Evolutionary conservation across 2,113 vertebrate species (phyloP).

Genomic region (Butorides virescens): DNA sequence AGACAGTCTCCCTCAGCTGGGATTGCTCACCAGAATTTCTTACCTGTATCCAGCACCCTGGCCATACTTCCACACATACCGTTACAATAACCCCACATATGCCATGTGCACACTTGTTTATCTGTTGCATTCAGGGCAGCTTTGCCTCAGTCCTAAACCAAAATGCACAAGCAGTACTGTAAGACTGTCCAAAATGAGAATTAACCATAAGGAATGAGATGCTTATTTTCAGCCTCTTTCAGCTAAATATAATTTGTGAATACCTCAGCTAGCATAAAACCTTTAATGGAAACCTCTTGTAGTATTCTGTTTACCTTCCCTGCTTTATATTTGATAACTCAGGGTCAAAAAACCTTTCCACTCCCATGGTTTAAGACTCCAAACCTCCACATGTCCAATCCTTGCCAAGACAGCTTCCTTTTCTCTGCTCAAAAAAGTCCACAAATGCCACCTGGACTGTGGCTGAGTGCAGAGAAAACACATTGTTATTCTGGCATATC

Average conservation of each 20-base stretch:
- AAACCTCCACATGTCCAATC: background rate
- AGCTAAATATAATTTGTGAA: background rate
- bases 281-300: background rate
- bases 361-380: background rate
- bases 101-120: background rate
- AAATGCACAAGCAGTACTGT: background rate
- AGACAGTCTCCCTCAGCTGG: background rate
- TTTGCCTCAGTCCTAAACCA: background rate
- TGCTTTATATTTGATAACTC: background rate
- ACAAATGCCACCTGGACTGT: background rate
- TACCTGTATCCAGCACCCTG: background rate
- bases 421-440: background rate
- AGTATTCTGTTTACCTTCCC: background rate
- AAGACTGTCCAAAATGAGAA: background rate
- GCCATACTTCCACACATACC: background rate
- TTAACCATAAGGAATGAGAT: background rate
- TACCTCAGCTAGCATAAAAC: background rate
- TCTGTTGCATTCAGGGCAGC: background rate
- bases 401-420: background rate
- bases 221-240: background rate
- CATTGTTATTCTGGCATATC: background rate
- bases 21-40: background rate
- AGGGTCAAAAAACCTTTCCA: background rate
- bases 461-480: background rate
- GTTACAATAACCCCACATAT: background rate